Evolutionary conservation across 1,140 invertebrate genomes (phyloP).

Genomic region (Brachionus koreanus): DNA sequence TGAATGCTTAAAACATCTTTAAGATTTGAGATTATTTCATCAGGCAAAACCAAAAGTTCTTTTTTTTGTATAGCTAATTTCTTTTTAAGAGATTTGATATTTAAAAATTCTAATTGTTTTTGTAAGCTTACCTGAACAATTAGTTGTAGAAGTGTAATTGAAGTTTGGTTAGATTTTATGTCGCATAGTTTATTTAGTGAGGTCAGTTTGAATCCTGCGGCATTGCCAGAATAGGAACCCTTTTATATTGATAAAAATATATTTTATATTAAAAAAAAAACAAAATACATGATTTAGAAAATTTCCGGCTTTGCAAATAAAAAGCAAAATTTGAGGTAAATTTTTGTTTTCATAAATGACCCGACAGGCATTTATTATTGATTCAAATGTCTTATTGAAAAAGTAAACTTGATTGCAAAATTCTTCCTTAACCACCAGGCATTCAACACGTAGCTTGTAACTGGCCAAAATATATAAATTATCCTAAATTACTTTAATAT

Average conservation of each 20-base stretch:
- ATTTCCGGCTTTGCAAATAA: conserved; percentile 34
- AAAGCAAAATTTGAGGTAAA: conserved; percentile 4
- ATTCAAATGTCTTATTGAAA: conserved; percentile 14
- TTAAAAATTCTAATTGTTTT: neutral
- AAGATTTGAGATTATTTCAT: neutral
- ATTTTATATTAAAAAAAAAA: neutral
- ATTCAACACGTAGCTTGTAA: conserved; percentile 25
- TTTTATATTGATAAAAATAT: neutral
- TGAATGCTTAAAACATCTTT: neutral
- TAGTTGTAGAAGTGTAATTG: neutral
- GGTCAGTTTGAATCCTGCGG: conserved; percentile 21
- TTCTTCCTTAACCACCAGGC: conserved; percentile 22
- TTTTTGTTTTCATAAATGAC: neutral
- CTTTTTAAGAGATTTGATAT: neutral
- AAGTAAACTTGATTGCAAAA: conserved; percentile 8
- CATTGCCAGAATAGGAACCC: conserved; percentile 30
- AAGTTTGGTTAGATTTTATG: conserved; percentile 19
- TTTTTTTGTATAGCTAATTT: neutral
- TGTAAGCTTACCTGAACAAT: neutral
- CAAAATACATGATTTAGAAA: conserved; percentile 19
- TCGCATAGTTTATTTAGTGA: conserved; percentile 36
- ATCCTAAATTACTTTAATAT: neutral
- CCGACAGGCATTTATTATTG: neutral
- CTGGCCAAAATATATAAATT: neutral
- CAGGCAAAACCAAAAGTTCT: neutral